Evolutionary conservation across 1,140 invertebrate species (phyloP).

Genomic region (Akabosia matsudoensis): DNA sequence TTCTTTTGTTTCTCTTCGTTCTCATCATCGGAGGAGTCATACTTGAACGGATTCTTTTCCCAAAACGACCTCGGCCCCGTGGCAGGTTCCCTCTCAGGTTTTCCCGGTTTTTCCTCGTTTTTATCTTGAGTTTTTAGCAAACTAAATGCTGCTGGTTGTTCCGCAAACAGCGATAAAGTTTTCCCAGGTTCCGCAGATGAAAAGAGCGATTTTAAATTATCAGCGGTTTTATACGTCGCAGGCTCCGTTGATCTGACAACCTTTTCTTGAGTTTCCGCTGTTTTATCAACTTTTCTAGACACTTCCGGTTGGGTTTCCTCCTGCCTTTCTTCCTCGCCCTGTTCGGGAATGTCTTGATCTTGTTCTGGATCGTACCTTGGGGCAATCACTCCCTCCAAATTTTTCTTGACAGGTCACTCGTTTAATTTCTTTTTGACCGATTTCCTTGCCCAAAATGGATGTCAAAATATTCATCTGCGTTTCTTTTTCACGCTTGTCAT

Average conservation of each 20-base stretch:
- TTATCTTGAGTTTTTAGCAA: too few relatives aligned
- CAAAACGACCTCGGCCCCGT: slow-evolving; percentile 28
- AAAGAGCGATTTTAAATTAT: slow-evolving; percentile 38
- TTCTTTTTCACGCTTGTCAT: slow-evolving; percentile 18
- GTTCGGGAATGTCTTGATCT: not conserved
- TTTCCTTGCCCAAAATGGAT: slow-evolving; percentile 31
- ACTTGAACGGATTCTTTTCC: slow-evolving; percentile 42
- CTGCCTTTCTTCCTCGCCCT: not conserved
- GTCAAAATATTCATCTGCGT: slow-evolving; percentile 29
- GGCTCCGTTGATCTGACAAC: not conserved
- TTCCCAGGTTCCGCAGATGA: not conserved
- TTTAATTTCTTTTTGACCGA: not conserved
- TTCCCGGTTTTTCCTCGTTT: too few relatives aligned
- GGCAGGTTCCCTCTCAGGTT: too few relatives aligned
- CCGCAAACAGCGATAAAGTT: too few relatives aligned
- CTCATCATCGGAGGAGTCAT: slow-evolving; percentile 41
- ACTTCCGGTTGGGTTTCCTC: not conserved
- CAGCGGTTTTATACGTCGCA: slow-evolving; percentile 30
- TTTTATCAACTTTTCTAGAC: not conserved
- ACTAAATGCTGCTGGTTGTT: too few relatives aligned
- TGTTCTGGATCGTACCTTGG: slow-evolving; percentile 29
- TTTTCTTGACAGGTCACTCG: not conserved
- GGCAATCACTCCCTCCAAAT: not conserved
- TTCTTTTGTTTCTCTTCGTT: slow-evolving; percentile 10
- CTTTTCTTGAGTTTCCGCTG: not conserved